Evolutionary conservation across 1,140 invertebrate species (phyloP), one percentile per base, ranked within the genome.

Genomic region (Trachelipus rathkii): DNA sequence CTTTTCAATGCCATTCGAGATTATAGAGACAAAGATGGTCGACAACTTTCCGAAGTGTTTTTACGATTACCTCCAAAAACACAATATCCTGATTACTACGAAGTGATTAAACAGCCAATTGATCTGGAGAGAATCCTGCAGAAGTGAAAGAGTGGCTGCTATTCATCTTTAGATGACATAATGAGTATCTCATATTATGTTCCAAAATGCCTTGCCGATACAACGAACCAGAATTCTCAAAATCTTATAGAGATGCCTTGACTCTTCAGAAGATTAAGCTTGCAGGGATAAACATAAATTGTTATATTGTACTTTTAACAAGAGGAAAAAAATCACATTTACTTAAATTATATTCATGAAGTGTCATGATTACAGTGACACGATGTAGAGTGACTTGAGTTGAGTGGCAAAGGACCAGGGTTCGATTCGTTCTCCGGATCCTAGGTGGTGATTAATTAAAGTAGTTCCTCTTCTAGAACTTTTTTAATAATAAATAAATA

Each of bases 191-290:
- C 83, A 91, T 95, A 81, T 98, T 15, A 98, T 99, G 95, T 97
- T 99, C 85, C 96, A 99, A 82, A 99, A 99, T 85, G 97, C 97
- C 43, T n/a, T 99, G 96, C 87, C 97, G 97, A 86, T 99, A 97
- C 85, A 99, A 99, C 85, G 97, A 99, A 85, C 97, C 97, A 0
- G 96, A 98, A 85, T n/a, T 98, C 96, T 0, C 93, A 97, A 84
- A 97, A n/a, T n/a, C 99, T 82, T 99, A 99, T 84, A 98, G 98
- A 89, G 97, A 99, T 86, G 96, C 97, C 0, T 86, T 99, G 72
- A 92, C 95, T 45, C 85, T 99, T 77, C 96, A 98, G 86, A n/a
- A 87, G 94, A 82, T 88, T 98, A 44, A 93, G 94, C 74, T 85
- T 98, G 67, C 95, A 98, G 87, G 79, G n/a, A n/a, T n/a, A n/a